Conservation (phyloP, 2,797 vertebrate species). For the Liasis olivaceus region DNA sequence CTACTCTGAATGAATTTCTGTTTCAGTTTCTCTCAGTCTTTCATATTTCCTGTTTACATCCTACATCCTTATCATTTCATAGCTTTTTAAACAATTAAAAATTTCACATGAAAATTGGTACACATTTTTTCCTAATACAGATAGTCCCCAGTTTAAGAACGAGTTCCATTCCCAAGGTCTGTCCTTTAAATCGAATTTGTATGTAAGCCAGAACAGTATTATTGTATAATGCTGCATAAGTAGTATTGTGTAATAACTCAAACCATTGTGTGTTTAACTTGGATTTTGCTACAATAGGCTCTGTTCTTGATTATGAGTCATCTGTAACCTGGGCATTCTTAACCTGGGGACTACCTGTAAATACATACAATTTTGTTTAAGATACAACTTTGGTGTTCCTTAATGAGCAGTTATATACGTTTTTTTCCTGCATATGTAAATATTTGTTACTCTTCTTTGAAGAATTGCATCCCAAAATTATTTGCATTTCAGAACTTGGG, state of each 20-base stretch:
- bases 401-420: background rate
- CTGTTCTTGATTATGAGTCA: too few species aligned
- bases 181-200: too few species aligned
- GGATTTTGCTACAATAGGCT: too few species aligned
- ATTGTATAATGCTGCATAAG: too few species aligned
- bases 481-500: background rate
- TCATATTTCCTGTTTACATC: background rate
- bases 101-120: background rate
- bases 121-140: background rate
- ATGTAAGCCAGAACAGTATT: too few species aligned
- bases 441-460: background rate
- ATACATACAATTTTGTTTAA: background rate
- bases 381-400: background rate
- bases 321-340: too few species aligned
- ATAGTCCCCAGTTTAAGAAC: background rate
- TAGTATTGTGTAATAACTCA: too few species aligned
- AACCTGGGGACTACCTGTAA: background rate
- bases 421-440: background rate
- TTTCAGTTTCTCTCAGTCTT: background rate
- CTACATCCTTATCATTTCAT: background rate
- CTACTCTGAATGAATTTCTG: background rate
- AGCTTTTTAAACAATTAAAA: background rate
- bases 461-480: background rate
- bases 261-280: too few species aligned
- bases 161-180: too few species aligned